Evolutionary conservation across 2,888 invertebrate genomes (phyloP), one percentile per base, ranked within the genome.

Genomic region (Malthinus flaveolus): DNA sequence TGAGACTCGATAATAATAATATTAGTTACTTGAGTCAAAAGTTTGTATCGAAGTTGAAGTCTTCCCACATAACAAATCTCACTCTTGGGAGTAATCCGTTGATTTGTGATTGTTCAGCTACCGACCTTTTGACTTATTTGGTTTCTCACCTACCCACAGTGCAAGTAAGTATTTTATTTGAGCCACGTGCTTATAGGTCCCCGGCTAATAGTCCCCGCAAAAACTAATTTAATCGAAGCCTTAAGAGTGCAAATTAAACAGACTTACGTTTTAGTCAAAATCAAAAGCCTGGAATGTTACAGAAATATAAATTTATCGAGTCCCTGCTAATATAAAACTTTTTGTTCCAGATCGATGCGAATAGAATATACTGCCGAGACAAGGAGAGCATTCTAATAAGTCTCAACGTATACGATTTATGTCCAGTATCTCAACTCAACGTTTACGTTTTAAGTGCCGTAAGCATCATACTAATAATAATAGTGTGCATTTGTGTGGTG

Each of bases 1-100:
- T 89, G 45, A 80, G 84, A 61, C 58, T 89, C 39, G 77, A 84
- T 37, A 73, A 81, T 59, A 89, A 89, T 69, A 78, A 81, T 23
- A 66, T 89, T 4, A 75, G 78, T 0, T 67, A 68, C 11, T 62
- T 87, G 48, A 81, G 81, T 74, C 69, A 66, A 0, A 73, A 74
- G 0, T 68, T 78, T 2, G 65, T 84, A 9, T 63, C 77, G 5
- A 66, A 71, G 5, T 65, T 84, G 10, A 71, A 69, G 3, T 74
- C 78, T 32, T 73, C 74, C 0, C 68, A 74, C 2, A 65, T 84
- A n/a, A 66, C 9, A 7, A 35, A 31, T 31, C 34, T 49, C n/a
- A 4, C 23, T 9, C 23, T 49, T 11, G 49, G 39, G 1, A 31
- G 34, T 23, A 49, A 49, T 36, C 49, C 49, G 6, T 49, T 23